A percentile compares a stretch with the other conserved stretches of the same genome.
phyloP scores from a whole-genome alignment of 2,113 vertebrate genomes.

The Bos indicus region DNA sequence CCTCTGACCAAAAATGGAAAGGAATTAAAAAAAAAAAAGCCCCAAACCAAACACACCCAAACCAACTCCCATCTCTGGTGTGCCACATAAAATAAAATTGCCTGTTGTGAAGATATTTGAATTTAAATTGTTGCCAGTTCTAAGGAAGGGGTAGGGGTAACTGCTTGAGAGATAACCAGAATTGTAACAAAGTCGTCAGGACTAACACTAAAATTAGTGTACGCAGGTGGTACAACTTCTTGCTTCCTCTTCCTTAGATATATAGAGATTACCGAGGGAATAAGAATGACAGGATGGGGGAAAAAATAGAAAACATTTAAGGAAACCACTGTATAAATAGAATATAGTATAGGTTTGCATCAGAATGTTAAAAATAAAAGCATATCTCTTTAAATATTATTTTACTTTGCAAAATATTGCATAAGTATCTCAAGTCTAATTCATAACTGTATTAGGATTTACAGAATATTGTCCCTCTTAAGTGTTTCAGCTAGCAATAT shows the following conservation, averaged over 20 bases:
- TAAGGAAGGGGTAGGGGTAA: background rate
- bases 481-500: background rate
- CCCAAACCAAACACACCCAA: slow-evolving; percentile 21
- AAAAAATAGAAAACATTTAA: slow-evolving; percentile 36
- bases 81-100: background rate
- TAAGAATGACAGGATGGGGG: slow-evolving; percentile 57
- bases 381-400: background rate
- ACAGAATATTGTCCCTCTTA: background rate
- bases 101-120: background rate
- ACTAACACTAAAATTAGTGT: slow-evolving; percentile 40
- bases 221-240: slow-evolving; percentile 36
- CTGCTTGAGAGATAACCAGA: background rate
- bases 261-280: background rate
- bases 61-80: slow-evolving; percentile 12
- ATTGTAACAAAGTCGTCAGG: background rate
- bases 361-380: slow-evolving; percentile 41
- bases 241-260: slow-evolving; percentile 54
- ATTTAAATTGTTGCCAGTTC: slow-evolving; percentile 1
- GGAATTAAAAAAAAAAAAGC: background rate
- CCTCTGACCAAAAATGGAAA: background rate
- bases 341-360: background rate
- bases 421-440: background rate
- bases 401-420: background rate
- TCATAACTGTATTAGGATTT: background rate
- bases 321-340: slow-evolving; percentile 53